Percentiles rank a stretch among this genome's conserved stretches.
phyloP scores from a whole-genome alignment of 2,113 vertebrate species.

The Poeciliopsis retropinna region DNA sequence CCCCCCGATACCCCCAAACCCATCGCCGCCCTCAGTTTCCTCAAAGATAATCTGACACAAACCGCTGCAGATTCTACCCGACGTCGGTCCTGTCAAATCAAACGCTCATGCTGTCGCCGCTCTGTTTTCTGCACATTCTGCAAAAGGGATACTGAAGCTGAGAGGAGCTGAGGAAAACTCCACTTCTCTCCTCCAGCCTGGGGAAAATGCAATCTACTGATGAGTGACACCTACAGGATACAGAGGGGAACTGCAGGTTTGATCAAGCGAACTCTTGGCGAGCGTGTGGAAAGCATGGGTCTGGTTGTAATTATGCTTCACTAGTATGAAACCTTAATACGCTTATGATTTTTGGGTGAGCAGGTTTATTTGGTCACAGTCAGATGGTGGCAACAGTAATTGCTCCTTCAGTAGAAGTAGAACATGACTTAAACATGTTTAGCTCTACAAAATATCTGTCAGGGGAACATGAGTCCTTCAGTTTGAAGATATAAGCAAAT shows the following conservation, averaged over 20 bases:
- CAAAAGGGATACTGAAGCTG: constrained; percentile 29
- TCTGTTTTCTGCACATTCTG: constrained; percentile 42
- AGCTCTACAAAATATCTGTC: not conserved
- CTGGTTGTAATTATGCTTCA: constrained; percentile 38
- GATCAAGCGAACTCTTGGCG: not conserved
- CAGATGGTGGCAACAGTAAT: constrained; percentile 18
- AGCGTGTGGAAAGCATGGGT: not conserved
- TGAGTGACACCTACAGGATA: constrained; percentile 50
- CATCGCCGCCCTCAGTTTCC: too few relatives aligned
- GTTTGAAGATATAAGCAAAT: not conserved
- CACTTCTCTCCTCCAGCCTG: constrained; percentile 11
- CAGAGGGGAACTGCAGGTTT: constrained; percentile 19
- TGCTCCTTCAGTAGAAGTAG: constrained; percentile 2
- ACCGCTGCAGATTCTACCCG: constrained; percentile 19
- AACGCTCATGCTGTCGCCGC: constrained; percentile 22
- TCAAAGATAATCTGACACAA: constrained; percentile 21
- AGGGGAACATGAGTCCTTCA: not conserved
- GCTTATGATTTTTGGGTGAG: constrained; percentile 28
- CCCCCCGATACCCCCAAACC: not conserved
- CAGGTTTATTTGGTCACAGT: constrained; percentile 38
- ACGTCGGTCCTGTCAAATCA: constrained; percentile 40
- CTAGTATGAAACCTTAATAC: constrained; percentile 14
- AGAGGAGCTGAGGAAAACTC: constrained; percentile 14
- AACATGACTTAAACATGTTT: not conserved
- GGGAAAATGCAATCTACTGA: constrained; percentile 17